phyloP scores from a whole-genome alignment of 2,113 vertebrate genomes.

The Cairina moschata region DNA sequence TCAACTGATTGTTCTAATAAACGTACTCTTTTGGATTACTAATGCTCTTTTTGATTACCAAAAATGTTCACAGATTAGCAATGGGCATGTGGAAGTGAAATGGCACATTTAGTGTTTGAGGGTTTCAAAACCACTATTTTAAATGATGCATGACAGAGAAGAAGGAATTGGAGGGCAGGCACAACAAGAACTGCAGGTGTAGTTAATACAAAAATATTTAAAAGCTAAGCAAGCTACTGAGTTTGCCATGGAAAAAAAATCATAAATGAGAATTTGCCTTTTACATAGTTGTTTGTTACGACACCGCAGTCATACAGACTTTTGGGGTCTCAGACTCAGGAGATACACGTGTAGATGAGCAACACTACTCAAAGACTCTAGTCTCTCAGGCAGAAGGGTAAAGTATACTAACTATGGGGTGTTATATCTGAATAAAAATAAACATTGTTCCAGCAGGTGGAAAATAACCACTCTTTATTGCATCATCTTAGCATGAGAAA shows the following conservation, averaged over 20 bases:
- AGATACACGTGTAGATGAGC: not conserved
- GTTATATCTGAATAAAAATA: not conserved
- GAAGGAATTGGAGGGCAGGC: no score
- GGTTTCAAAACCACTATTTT: not conserved
- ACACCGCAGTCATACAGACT: not conserved
- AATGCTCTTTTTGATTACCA: not conserved
- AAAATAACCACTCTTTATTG: not conserved
- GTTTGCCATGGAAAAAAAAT: not conserved
- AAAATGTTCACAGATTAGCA: not conserved
- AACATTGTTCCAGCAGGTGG: not conserved
- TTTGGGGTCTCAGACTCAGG: not conserved
- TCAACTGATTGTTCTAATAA: not conserved
- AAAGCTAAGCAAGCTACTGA: not conserved
- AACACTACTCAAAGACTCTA: not conserved
- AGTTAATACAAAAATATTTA: not conserved
- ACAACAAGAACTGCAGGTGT: not conserved
- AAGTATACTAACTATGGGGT: not conserved
- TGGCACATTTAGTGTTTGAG: not conserved
- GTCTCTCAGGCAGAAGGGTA: not conserved
- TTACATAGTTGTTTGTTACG: not conserved
- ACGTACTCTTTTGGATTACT: not conserved
- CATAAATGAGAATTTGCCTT: not conserved
- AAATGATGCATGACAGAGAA: not conserved
- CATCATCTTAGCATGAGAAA: not conserved
- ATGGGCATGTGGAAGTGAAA: not conserved